Conservation (phyloP, 2,888 invertebrate species). For the Zaprionus obscuricornis region DNA sequence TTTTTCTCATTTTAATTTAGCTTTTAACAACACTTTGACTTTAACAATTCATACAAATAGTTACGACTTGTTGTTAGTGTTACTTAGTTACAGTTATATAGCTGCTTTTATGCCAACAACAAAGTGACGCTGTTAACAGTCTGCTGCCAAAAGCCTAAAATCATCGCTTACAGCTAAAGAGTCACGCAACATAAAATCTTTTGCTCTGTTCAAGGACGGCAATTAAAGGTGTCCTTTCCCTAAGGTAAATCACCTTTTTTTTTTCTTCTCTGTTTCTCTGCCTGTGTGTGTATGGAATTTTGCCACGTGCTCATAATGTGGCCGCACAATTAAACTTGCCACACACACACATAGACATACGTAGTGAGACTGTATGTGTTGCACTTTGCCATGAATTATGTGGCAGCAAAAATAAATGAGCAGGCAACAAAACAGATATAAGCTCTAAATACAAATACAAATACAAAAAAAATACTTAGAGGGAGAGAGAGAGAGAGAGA, state of each 20-base stretch:
- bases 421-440: constrained; percentile 25
- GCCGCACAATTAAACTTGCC: constrained; percentile 61
- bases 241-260: constrained; percentile 35
- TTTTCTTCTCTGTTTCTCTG: too few relatives aligned
- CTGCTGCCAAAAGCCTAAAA: neutral
- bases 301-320: constrained; percentile 53
- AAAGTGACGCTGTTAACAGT: constrained; percentile 17
- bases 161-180: constrained; percentile 1
- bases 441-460: constrained; percentile 29
- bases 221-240: constrained; percentile 30
- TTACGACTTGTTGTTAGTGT: too few relatives aligned
- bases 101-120: neutral
- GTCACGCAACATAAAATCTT: constrained; percentile 45
- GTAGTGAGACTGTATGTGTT: too few relatives aligned
- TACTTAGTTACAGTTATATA: too few relatives aligned
- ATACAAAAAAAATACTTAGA: constrained; percentile 9
- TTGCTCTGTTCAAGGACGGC: constrained; percentile 16
- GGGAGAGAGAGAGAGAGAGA: constrained; percentile 7
- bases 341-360: constrained; percentile 1
- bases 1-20: too few relatives aligned
- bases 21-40: constrained; percentile 40
- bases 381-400: constrained; percentile 38
- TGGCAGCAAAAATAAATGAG: constrained; percentile 48
- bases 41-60: neutral
- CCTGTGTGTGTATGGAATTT: too few relatives aligned